A percentile compares a stretch with the other conserved stretches of the same genome.
phyloP scores from a whole-genome alignment of 2,797 vertebrate species.

The Urosaurus nigricauda region DNA sequence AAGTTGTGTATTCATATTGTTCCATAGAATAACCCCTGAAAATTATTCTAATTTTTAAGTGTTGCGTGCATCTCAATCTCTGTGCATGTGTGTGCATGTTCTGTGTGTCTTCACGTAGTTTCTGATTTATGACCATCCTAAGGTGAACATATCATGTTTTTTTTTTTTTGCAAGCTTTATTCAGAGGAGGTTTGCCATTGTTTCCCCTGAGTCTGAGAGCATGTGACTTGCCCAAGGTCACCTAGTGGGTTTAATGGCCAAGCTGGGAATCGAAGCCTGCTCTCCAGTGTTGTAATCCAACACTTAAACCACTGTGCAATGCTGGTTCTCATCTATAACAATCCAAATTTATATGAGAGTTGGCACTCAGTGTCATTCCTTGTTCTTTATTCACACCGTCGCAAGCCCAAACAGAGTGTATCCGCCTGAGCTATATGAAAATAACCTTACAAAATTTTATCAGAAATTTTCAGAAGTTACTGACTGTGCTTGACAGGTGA shows the following conservation, averaged over 20 bases:
- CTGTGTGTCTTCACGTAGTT: too few relatives aligned
- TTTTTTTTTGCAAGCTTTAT: too few relatives aligned
- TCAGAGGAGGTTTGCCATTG: too few relatives aligned
- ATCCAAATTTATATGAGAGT: neutral
- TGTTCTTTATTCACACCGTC: neutral
- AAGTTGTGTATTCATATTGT: neutral
- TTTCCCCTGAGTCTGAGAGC: too few relatives aligned
- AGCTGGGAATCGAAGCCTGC: too few relatives aligned
- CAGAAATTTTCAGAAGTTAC: constrained; percentile 3
- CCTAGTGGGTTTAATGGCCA: too few relatives aligned
- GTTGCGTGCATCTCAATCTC: neutral
- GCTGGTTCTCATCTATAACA: neutral
- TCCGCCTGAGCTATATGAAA: neutral
- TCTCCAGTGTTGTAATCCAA: too few relatives aligned
- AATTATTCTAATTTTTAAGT: neutral
- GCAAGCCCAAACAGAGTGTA: neutral
- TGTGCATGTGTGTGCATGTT: too few relatives aligned
- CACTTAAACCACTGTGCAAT: too few relatives aligned
- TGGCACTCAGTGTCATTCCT: neutral
- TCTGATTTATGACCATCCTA: too few relatives aligned
- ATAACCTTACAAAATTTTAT: constrained; percentile 14
- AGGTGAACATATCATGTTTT: too few relatives aligned
- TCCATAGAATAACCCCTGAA: neutral
- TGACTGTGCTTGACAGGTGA: neutral
- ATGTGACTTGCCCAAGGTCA: too few relatives aligned